Percentiles rank a stretch among this genome's conserved stretches.
phyloP scores from a whole-genome alignment of 92 coral and sea anemone genomes.

The Micromussa lordhowensis region DNA sequence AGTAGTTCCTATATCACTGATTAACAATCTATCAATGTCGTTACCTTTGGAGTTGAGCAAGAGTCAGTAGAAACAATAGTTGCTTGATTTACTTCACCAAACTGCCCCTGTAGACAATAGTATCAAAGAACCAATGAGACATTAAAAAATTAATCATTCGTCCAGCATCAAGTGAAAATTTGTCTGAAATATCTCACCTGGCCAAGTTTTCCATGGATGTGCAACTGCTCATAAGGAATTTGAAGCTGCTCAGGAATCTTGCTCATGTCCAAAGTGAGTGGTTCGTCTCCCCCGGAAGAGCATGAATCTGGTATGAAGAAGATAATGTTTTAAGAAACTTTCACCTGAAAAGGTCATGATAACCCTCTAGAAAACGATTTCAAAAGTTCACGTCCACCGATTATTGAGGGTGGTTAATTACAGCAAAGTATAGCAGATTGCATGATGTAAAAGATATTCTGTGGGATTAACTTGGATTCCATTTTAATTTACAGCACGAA shows the following conservation, averaged over 20 bases:
- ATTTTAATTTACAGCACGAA: too few relatives aligned
- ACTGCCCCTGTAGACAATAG: slow-evolving; percentile 8
- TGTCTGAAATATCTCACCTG: slow-evolving; percentile 2
- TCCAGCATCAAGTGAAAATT: background rate
- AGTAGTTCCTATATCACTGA: background rate
- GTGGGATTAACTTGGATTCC: background rate
- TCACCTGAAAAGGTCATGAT: background rate
- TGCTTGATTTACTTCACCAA: slow-evolving; percentile 38
- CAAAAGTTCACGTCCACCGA: background rate
- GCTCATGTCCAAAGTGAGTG: slow-evolving; percentile 8
- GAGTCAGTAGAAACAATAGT: background rate
- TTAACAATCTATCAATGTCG: too few relatives aligned
- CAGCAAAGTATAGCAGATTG: background rate
- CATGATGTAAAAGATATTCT: background rate
- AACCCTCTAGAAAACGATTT: too few relatives aligned
- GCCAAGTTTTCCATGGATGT: background rate
- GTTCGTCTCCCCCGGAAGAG: background rate
- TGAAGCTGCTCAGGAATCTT: slow-evolving; percentile 19
- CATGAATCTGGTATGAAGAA: background rate
- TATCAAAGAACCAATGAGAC: background rate
- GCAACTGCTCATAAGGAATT: slow-evolving; percentile 18
- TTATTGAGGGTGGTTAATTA: background rate
- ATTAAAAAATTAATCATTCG: background rate
- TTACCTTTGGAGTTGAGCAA: slow-evolving; percentile 17
- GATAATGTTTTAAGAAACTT: background rate